A percentile compares a stretch with the other conserved stretches of the same genome.
Evolutionary conservation across 2,888 invertebrate species (phyloP).

Genomic region (Spilosoma lubricipeda): DNA sequence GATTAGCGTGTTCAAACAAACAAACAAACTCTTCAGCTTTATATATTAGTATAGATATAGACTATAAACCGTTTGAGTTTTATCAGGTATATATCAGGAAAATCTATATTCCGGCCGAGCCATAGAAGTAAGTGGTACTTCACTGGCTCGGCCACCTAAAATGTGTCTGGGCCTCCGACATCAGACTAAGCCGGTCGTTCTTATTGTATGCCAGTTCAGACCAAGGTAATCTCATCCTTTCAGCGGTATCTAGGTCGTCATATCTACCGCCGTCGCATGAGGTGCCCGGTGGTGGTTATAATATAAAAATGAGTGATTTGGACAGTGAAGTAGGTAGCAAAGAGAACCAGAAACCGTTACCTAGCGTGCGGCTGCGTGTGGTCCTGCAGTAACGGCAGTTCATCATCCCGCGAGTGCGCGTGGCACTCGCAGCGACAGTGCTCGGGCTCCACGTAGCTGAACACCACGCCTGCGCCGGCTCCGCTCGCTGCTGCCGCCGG

Average conservation of each 20-base stretch:
- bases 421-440: constrained; percentile 96
- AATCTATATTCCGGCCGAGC: neutral
- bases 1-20: too few species aligned
- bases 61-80: neutral
- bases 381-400: neutral
- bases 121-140: too few species aligned
- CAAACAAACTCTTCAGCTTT: too few species aligned
- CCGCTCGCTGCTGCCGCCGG: constrained; percentile 85
- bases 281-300: too few species aligned
- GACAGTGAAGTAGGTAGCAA: neutral
- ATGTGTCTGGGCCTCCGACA: too few species aligned
- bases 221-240: too few species aligned
- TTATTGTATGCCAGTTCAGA: too few species aligned
- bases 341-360: neutral
- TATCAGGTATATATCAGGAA: neutral
- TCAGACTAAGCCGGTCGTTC: too few species aligned
- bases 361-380: neutral
- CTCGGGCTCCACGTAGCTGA: constrained; percentile 94
- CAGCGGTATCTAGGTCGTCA: too few species aligned
- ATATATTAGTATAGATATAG: too few species aligned
- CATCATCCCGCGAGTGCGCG: constrained; percentile 65
- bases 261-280: too few species aligned
- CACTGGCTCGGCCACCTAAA: too few species aligned
- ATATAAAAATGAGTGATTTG: neutral
- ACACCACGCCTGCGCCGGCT: constrained; percentile 73